A percentile compares a stretch with the other conserved stretches of the same genome.
phyloP scores from a whole-genome alignment of 1,140 invertebrate genomes.

The Contarinia nasturtii region DNA sequence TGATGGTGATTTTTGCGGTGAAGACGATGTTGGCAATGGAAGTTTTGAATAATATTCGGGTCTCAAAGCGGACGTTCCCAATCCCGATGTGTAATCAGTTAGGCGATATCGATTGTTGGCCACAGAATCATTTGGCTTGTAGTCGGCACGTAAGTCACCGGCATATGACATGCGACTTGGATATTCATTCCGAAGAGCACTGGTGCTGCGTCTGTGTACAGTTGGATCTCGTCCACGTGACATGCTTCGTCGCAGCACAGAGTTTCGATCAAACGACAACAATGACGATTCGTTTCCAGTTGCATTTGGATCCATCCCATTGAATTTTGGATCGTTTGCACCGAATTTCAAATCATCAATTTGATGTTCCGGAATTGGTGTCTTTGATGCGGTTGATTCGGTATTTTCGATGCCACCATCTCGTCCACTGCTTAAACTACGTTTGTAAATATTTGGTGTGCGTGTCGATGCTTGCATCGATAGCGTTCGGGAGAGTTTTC shows the following conservation, averaged over 20 bases:
- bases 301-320: no score
- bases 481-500: constrained; percentile 35
- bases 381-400: background rate
- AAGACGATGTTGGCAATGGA: background rate
- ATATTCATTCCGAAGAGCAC: background rate
- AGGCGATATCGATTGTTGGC: no score
- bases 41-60: background rate
- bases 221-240: background rate
- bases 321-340: no score
- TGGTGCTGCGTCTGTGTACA: background rate
- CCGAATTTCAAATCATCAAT: no score
- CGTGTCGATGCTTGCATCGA: constrained; percentile 24
- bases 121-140: no score
- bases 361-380: no score
- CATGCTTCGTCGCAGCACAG: constrained; percentile 13
- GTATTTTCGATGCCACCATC: background rate
- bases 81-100: no score
- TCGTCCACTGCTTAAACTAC: constrained; percentile 19
- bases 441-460: constrained; percentile 14
- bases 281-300: background rate
- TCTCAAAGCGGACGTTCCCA: no score
- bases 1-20: no score
- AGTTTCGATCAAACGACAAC: constrained; percentile 9
- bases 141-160: no score
- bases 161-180: no score